Conservation (phyloP, 1,140 invertebrate genomes). For the Penaeus indicus region DNA sequence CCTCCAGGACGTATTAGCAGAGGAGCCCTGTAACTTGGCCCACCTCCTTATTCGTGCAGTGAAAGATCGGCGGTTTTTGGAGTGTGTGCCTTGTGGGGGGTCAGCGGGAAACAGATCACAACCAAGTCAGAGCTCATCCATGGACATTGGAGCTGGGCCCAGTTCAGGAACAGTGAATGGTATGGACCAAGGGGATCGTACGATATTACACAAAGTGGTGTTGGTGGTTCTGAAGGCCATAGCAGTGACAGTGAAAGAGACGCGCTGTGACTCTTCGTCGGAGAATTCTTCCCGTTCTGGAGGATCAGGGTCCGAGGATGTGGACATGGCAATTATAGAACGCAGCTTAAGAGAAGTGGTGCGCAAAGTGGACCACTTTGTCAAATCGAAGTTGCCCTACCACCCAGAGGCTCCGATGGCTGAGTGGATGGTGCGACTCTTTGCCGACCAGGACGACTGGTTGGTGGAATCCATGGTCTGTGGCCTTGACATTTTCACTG, state of each 20-base stretch:
- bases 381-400: slow-evolving; percentile 85
- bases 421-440: slow-evolving; percentile 88
- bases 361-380: slow-evolving; percentile 82
- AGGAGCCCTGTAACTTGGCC: slow-evolving; percentile 87
- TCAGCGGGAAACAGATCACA: slow-evolving; percentile 67
- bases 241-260: slow-evolving; percentile 90
- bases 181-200: slow-evolving; percentile 72
- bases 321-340: slow-evolving; percentile 89
- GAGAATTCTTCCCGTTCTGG: slow-evolving; percentile 76
- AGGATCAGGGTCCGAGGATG: slow-evolving; percentile 73
- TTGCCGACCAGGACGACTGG: slow-evolving; percentile 91
- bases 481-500: slow-evolving; percentile 87
- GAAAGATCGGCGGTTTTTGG: slow-evolving; percentile 84
- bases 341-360: slow-evolving; percentile 84
- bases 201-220: slow-evolving; percentile 86
- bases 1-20: slow-evolving; percentile 85
- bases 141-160: slow-evolving; percentile 35
- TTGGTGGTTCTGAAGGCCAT: slow-evolving; percentile 88
- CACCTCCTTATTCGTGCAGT: slow-evolving; percentile 87
- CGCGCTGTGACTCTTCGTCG: slow-evolving; percentile 80
- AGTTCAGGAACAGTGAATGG: slow-evolving; percentile 50
- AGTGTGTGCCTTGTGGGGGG: slow-evolving; percentile 76
- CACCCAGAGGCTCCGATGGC: slow-evolving; percentile 88
- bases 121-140: slow-evolving; percentile 51
- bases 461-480: slow-evolving; percentile 93